phyloP scores from a whole-genome alignment of 2,888 invertebrate species.

The Cordilura impudica region DNA sequence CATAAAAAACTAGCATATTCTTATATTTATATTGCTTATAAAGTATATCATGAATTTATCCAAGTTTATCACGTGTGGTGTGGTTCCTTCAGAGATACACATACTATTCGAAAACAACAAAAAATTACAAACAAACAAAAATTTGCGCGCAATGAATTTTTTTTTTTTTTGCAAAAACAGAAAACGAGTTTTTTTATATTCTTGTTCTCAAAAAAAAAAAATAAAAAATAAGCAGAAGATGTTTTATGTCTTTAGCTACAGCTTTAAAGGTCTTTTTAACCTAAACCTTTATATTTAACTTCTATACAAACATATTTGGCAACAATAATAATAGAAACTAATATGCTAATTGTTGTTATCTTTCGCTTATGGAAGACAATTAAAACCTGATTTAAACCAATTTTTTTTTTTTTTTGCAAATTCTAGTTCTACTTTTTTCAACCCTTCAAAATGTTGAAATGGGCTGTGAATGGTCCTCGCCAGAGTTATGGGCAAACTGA shows the following conservation, averaged over 20 bases:
- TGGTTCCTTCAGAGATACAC: slow-evolving; percentile 7
- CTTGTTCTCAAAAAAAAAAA: slow-evolving; percentile 4
- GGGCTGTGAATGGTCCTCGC: slow-evolving; percentile 75
- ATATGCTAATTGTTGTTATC: slow-evolving; percentile 17
- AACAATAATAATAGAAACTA: background rate
- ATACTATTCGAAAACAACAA: background rate
- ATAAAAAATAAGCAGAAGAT: no score
- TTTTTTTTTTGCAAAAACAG: slow-evolving; percentile 29
- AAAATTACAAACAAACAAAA: background rate
- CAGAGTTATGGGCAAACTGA: slow-evolving; percentile 69
- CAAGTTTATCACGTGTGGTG: slow-evolving; percentile 27
- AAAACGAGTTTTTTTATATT: slow-evolving; percentile 30
- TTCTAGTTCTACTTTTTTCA: background rate
- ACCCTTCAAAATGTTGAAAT: slow-evolving; percentile 73
- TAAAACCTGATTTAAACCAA: slow-evolving; percentile 18
- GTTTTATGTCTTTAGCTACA: slow-evolving; percentile 4
- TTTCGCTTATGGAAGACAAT: background rate
- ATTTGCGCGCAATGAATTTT: slow-evolving; percentile 45
- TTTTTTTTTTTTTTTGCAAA: slow-evolving; percentile 4
- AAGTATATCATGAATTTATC: slow-evolving; percentile 16
- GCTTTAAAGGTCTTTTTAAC: background rate
- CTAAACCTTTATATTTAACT: background rate
- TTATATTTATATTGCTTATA: slow-evolving; percentile 16
- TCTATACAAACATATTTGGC: background rate
- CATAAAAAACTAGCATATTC: slow-evolving; percentile 6